These are phyloP conservation scores for Isotomurus palustris DNA, from an alignment of 2,888 invertebrate genomes.

Conservation along the genomic window DNA sequence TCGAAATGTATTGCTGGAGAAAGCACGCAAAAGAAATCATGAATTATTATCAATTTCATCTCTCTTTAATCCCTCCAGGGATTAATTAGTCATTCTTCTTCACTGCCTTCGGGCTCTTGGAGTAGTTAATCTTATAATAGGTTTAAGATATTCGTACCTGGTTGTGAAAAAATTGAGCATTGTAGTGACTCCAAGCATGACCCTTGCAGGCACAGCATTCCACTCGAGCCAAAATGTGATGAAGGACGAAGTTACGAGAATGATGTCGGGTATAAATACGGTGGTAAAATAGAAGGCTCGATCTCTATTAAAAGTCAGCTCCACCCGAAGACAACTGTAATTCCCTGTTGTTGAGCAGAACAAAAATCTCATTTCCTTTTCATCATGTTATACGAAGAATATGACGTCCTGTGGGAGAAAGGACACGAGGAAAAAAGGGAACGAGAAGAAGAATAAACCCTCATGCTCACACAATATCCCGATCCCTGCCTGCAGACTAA, in stretches of 20 bases:
- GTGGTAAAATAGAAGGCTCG: slow-evolving; percentile 95
- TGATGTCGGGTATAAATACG: slow-evolving; percentile 93
- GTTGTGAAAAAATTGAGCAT: slow-evolving; percentile 98
- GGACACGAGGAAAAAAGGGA: no score
- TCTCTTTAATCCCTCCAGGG: no score
- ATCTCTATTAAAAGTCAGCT: slow-evolving; percentile 89
- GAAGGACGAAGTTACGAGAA: slow-evolving; percentile 93
- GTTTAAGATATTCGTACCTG: no score
- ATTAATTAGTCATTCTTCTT: not conserved
- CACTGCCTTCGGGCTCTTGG: not conserved
- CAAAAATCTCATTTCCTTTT: no score
- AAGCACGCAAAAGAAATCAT: slow-evolving; percentile 1
- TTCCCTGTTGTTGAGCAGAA: slow-evolving; percentile 62
- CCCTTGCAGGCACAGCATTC: slow-evolving; percentile 93
- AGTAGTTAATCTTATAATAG: no score
- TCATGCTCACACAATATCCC: no score
- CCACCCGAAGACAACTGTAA: slow-evolving; percentile 92
- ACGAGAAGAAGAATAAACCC: no score
- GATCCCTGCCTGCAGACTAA: no score
- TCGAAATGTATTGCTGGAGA: slow-evolving; percentile 48
- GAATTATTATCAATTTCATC: no score
- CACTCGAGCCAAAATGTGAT: slow-evolving; percentile 97
- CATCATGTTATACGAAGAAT: no score
- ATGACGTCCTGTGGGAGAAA: no score
- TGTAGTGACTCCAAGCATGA: slow-evolving; percentile 95